Evolutionary conservation across 1,140 invertebrate genomes (phyloP), one percentile per base, ranked within the genome.

Genomic region (Whitmania pigra): DNA sequence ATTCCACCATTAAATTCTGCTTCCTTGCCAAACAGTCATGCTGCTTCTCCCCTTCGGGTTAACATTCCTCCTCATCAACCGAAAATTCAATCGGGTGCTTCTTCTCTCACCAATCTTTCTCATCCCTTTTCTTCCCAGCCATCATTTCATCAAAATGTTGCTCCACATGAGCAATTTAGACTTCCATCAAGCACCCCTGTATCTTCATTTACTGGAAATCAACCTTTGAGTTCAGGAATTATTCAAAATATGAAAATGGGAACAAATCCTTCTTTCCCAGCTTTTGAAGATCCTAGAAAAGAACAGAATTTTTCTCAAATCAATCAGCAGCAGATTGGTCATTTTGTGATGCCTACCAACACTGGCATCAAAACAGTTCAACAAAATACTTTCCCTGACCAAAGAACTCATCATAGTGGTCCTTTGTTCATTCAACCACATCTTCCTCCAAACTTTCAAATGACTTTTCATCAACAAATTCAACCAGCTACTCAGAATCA

Each of bases 21-120:
- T 53, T 76, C 77, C 53, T 70, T 78, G 36, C 75, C 76, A 6
- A 71, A 63, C 31, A 77, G 76, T 53, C 71, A 71, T 17, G 69
- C 77, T 53, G 76, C 72, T n/a, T 78, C 77, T 6, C 77, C 77
- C 0, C 72, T 77, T 55, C 77, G 49, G 18, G n/a, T 74, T 11
- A n/a, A 31, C 27, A 49, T n/a, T 29, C 17, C 31, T 43, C 75
- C 25, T 49, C 20, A 40, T 25, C 40, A 54, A 36, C 57, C 55
- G n/a, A 31, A 53, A 63, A 53, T 36, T 60, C 67, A 72, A 18
- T 53, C 29, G 22, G 20, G 57, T 31, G 31, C 43, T 54, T 55
- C 18, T 70, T 55, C 36, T 18, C 53, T 36, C 69, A 53, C 36
- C 57, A 49, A 49, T 49, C 43, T 49, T 49, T 49, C 43, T 49